Evolutionary conservation across 2,888 invertebrate genomes (phyloP), one percentile per base, ranked within the genome.

Genomic region (Eledona agricola): DNA sequence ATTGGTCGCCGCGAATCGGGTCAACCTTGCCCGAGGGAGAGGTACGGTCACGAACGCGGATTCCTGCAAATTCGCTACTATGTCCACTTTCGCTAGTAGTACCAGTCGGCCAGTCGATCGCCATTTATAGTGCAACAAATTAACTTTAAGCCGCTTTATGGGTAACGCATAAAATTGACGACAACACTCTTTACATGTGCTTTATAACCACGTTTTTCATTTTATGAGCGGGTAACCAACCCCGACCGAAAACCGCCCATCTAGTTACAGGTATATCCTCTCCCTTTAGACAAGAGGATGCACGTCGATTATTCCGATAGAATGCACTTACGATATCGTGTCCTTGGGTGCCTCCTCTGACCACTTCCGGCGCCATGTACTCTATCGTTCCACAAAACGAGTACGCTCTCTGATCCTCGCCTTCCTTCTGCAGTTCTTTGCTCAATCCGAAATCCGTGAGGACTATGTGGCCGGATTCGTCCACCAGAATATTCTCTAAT

Each of bases 331-430:
- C 93, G 76, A 93, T 92, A 84, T 96, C 94, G 78, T 97, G 96
- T 11, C 97, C 97, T 62, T 87, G 85, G 45, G 86, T 87, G 55
- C 93, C 93, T 45, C 93, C 92, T 68, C 89, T 77, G 54, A 88
- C 87, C 23, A 88, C 87, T 73, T 88, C 82, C 55, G 76, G 96
- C 10, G 96, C 96, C 97, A 98, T 98, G 77, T 98, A 98, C 75
- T 98, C 97, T 67, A 97, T 92, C 58, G 97, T 98, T 9, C 98
- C 98, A 76, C 98, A 98, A 80, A 96, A 98, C 57, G 96, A 96
- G 79, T 96, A 96, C 0, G 98, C 92, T 57, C 96, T 80, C 71
- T 87, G 87, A 70, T 91, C 79, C 17, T 57, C 58, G 23, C 69
- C 67, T 42, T 71, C 81, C 82, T 71, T 83, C 77, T 75, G 72